Base-by-base conservation (phyloP, 2,113 vertebrate genomes). In the Daubentonia madagascariensis region DNA sequence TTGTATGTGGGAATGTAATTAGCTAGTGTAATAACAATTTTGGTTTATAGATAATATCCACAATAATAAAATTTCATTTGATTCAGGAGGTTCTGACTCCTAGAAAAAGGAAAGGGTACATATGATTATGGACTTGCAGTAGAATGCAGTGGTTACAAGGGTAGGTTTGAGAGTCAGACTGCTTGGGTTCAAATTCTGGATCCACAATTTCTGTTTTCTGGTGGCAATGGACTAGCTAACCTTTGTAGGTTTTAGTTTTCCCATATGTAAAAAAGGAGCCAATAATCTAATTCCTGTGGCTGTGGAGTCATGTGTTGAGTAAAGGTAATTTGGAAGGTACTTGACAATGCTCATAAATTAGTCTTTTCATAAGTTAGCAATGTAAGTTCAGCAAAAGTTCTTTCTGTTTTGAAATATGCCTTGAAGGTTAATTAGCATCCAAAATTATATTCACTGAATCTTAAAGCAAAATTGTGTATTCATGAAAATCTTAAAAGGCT, bases 341-440 rank as follows among this genome's bases (percentile, higher is more conserved):
- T n/a, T n/a, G n/a, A n/a, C n/a, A n/a, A n/a, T n/a, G n/a, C n/a
- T n/a, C n/a, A n/a, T n/a, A n/a, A n/a, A n/a, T n/a, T n/a, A n/a
- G n/a, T n/a, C n/a, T n/a, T n/a, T n/a, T n/a, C n/a, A n/a, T n/a
- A n/a, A n/a, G n/a, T n/a, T n/a, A n/a, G n/a, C n/a, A n/a, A n/a
- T n/a, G n/a, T n/a, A n/a, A n/a, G n/a, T n/a, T n/a, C n/a, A n/a
- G n/a, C n/a, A n/a, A n/a, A n/a, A n/a, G n/a, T n/a, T n/a, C n/a
- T n/a, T n/a, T 57, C 32, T 76, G 1, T 83, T 95, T 95, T 54
- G 45, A 91, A 96, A 70, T 94, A 65, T 35, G 16, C 30, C 52
- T 79, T 89, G 78, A 94, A 68, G 63, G 28, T 73, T 96, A 79
- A 61, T 95, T 90, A n/a, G n/a, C n/a, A n/a, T n/a, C n/a, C n/a